Evolutionary conservation across 2,113 vertebrate species (phyloP).

Genomic region (Rhinoderma darwinii): DNA sequence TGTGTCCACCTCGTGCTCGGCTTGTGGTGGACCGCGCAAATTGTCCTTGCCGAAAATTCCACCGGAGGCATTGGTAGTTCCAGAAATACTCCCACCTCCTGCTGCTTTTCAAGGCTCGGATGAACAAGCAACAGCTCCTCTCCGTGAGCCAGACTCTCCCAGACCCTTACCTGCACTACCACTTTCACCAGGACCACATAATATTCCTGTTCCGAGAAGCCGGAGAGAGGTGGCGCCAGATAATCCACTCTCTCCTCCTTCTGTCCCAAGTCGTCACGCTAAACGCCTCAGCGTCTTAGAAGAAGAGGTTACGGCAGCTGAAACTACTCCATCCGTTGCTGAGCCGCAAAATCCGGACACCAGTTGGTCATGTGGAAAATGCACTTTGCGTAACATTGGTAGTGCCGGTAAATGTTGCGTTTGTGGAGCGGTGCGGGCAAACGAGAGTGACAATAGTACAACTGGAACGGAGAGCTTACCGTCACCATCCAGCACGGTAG

Average conservation of each 20-base stretch:
- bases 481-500: conserved; percentile 64
- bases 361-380: conserved; percentile 93
- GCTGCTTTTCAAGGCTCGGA: conserved; percentile 72
- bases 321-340: conserved; percentile 75
- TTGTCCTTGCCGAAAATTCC: conserved; percentile 96
- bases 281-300: conserved; percentile 89
- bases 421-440: conserved; percentile 64
- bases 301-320: conserved; percentile 72
- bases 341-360: conserved; percentile 83
- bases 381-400: conserved; percentile 90
- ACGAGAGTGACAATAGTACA: background rate
- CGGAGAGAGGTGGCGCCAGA: conserved; percentile 92
- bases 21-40: conserved; percentile 92
- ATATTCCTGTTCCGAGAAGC: conserved; percentile 92
- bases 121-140: conserved; percentile 72
- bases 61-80: conserved; percentile 93
- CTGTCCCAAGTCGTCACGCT: conserved; percentile 76
- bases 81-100: conserved; percentile 85
- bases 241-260: conserved; percentile 65
- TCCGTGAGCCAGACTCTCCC: conserved; percentile 69
- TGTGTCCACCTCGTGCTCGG: conserved; percentile 90
- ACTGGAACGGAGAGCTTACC: conserved; percentile 22
- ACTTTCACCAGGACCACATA: conserved; percentile 86
- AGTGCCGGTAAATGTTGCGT: conserved; percentile 82
- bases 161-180: conserved; percentile 64